These are phyloP conservation scores for Tachyglossus aculeatus DNA, from an alignment of 2,797 vertebrate species.

Conservation along the genomic window DNA sequence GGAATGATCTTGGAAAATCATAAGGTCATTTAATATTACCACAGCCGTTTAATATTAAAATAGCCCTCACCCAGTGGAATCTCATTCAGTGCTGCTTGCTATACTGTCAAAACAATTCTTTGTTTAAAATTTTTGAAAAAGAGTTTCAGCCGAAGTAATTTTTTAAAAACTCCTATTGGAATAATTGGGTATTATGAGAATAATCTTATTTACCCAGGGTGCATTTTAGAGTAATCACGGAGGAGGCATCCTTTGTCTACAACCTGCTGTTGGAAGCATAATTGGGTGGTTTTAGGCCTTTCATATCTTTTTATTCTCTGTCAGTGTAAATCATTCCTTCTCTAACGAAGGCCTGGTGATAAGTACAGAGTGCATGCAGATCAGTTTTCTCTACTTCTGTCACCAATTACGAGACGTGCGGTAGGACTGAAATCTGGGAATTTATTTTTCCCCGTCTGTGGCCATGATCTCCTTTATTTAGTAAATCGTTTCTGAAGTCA, in stretches of 20 bases:
- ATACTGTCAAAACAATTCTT: conserved; percentile 5
- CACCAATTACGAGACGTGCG: conserved; percentile 17
- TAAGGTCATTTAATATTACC: not conserved
- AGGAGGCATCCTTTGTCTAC: not conserved
- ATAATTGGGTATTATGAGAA: not conserved
- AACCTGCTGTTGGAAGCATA: conserved; percentile 19
- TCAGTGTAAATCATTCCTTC: conserved; percentile 14
- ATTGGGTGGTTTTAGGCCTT: not conserved
- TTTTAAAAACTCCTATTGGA: conserved; percentile 18
- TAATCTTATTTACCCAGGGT: not conserved
- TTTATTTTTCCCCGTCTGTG: conserved; percentile 22
- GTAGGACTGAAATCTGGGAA: not conserved
- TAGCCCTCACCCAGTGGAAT: too few relatives aligned
- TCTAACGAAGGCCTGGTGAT: not conserved
- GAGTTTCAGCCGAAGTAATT: not conserved
- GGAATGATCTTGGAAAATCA: not conserved
- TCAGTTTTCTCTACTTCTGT: conserved; percentile 15
- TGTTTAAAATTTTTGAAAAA: not conserved
- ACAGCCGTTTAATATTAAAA: too few relatives aligned
- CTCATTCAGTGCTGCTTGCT: not conserved
- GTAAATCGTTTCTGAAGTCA: conserved; percentile 5
- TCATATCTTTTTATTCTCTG: conserved; percentile 2
- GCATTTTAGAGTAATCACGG: not conserved
- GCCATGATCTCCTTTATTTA: conserved; percentile 14
- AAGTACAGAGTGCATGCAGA: not conserved